Conservation (phyloP, 2,888 invertebrate genomes). For the Pandemis cinnamomeana region DNA sequence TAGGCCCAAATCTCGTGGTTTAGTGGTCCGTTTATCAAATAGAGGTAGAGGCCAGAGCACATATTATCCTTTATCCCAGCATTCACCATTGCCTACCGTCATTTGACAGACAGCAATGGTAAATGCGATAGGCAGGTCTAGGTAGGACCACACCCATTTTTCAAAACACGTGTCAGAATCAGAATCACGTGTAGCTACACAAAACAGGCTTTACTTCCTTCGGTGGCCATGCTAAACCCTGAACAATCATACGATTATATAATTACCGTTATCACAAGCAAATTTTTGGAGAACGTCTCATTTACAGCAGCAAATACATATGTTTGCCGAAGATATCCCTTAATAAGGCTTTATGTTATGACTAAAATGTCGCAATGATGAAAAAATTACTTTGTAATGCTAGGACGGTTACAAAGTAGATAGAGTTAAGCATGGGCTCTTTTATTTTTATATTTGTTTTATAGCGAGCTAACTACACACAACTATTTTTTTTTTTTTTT, state of each 20-base stretch:
- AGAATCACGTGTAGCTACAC: not conserved
- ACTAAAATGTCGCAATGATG: not conserved
- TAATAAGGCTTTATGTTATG: not conserved
- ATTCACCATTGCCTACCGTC: no score
- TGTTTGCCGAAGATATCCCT: not conserved
- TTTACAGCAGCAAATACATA: not conserved
- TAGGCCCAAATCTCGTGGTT: no score
- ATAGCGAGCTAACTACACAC: no score
- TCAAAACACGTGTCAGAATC: not conserved
- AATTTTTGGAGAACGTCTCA: not conserved
- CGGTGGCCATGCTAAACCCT: conserved; percentile 1
- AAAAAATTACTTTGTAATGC: not conserved
- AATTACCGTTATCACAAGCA: conserved; percentile 5
- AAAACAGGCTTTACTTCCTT: not conserved
- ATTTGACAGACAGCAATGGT: no score
- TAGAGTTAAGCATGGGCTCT: no score
- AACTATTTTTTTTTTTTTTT: no score
- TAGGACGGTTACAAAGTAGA: not conserved
- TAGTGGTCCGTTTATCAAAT: no score
- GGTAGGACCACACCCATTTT: not conserved
- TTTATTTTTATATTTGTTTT: no score
- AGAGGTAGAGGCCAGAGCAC: no score
- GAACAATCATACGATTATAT: not conserved
- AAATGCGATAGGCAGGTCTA: no score
- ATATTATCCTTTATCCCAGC: no score